Evolutionary conservation across 2,888 invertebrate species (phyloP).

Genomic region (Colletes collaris): DNA sequence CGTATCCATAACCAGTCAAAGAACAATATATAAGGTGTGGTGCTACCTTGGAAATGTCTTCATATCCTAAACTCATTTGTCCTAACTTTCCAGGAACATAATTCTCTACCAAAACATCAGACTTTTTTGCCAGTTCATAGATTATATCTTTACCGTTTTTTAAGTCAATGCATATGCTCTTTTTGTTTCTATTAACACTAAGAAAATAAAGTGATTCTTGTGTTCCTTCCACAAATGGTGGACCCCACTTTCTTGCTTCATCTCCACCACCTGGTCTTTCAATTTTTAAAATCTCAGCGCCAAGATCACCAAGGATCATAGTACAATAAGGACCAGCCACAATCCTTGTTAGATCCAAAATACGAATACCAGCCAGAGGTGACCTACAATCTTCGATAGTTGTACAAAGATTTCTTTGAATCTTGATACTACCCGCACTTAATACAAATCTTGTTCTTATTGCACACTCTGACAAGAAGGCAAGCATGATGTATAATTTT

Average conservation of each 20-base stretch:
- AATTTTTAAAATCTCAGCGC: constrained; percentile 96
- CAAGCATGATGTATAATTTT: constrained; percentile 8
- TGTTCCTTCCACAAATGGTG: constrained; percentile 89
- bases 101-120: constrained; percentile 96
- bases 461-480: constrained; percentile 2
- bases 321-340: constrained; percentile 97
- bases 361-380: constrained; percentile 88
- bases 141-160: constrained; percentile 89
- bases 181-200: constrained; percentile 96
- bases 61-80: constrained; percentile 91
- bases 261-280: constrained; percentile 93
- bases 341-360: constrained; percentile 93
- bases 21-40: constrained; percentile 96
- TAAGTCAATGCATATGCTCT: constrained; percentile 94
- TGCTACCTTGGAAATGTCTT: constrained; percentile 87
- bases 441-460: constrained; percentile 1
- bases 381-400: constrained; percentile 78
- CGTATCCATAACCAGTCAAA: constrained; percentile 94
- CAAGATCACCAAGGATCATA: constrained; percentile 96
- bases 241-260: constrained; percentile 96
- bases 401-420: constrained; percentile 33
- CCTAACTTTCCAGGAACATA: constrained; percentile 95
- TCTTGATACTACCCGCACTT: neutral
- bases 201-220: constrained; percentile 92
- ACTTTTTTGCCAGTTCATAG: constrained; percentile 88